Conservation (phyloP, 1,140 invertebrate genomes). For the Batillaria attramentaria region DNA sequence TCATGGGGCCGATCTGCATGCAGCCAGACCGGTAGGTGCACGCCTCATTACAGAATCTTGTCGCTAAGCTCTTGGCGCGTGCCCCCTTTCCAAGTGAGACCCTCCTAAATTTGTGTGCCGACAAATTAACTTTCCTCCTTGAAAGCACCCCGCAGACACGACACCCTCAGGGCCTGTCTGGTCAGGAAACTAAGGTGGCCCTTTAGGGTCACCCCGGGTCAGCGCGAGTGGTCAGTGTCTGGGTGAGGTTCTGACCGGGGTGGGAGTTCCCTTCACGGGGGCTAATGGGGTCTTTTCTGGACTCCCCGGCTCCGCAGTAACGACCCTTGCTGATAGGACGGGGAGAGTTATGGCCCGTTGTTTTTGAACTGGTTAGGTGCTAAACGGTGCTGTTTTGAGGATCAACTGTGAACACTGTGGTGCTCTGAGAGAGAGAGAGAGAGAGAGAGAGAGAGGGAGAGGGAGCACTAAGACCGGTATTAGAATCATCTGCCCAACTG, state of each 20-base stretch:
- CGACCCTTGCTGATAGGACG: background rate
- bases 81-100: too few species aligned
- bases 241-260: background rate
- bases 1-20: too few species aligned
- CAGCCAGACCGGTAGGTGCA: background rate
- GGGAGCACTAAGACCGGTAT: too few species aligned
- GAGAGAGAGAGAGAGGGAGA: too few species aligned
- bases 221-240: background rate
- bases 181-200: constrained; percentile 7
- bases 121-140: constrained; percentile 5
- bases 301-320: background rate
- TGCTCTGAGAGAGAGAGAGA: too few species aligned
- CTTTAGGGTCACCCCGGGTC: background rate
- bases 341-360: background rate
- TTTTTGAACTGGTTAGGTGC: too few species aligned
- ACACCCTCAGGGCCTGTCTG: background rate
- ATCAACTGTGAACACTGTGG: too few species aligned
- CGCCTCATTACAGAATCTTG: background rate
- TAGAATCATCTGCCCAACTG: too few species aligned
- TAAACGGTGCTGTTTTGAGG: too few species aligned
- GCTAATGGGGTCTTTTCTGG: background rate
- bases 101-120: constrained; percentile 7
- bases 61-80: too few species aligned
- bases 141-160: background rate
- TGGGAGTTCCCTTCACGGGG: background rate